Percentiles rank a stretch among this genome's conserved stretches.
These are phyloP conservation scores for Leptinotarsa juncta DNA, from an alignment of 2,888 invertebrate species.

Conservation along the genomic window DNA sequence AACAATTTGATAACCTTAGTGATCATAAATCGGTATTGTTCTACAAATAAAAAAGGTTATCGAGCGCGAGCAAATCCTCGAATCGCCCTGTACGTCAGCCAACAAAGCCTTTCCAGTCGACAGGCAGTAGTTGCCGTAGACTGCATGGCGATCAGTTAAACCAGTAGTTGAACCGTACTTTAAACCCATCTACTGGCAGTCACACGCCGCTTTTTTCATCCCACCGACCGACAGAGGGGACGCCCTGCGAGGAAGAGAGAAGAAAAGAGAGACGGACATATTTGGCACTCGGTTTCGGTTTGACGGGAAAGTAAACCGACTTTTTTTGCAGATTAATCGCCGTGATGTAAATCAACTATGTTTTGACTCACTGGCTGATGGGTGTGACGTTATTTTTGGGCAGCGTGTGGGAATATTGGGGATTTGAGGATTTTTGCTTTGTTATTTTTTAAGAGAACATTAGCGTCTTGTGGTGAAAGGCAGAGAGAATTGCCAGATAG, in stretches of 20 bases:
- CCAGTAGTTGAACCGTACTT: constrained; percentile 19
- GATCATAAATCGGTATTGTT: too few relatives aligned
- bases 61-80: background rate
- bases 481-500: background rate
- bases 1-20: too few relatives aligned
- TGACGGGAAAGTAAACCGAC: constrained; percentile 3
- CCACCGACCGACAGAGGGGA: background rate
- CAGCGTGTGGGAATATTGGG: background rate
- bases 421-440: background rate
- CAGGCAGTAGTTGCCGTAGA: constrained; percentile 48
- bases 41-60: too few relatives aligned
- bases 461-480: background rate
- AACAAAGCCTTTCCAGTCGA: constrained; percentile 45
- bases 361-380: constrained; percentile 32
- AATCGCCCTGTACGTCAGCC: constrained; percentile 33
- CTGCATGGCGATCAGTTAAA: constrained; percentile 49
- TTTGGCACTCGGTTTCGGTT: constrained; percentile 14
- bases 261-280: background rate
- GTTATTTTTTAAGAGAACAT: background rate
- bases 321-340: constrained; percentile 28
- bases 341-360: constrained; percentile 30
- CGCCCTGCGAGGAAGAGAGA: background rate
- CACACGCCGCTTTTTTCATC: constrained; percentile 12
- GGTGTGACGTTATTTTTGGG: constrained; percentile 34
- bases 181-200: constrained; percentile 8